Percentiles rank a stretch among this genome's conserved stretches.
These are phyloP conservation scores for Jacana jacana DNA, from an alignment of 2,113 vertebrate species.

Conservation along the genomic window DNA sequence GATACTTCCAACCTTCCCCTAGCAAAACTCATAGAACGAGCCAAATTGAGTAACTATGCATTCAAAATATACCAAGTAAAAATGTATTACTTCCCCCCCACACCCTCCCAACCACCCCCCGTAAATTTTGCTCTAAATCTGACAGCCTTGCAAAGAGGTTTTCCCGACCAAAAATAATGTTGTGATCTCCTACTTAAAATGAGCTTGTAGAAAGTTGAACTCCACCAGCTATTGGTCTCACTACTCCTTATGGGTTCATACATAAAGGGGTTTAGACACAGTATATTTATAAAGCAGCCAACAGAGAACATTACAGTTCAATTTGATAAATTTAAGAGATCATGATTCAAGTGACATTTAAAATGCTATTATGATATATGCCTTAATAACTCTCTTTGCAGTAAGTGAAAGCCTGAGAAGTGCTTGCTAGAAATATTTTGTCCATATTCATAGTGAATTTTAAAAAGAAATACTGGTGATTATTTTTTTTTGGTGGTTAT, in stretches of 20 bases:
- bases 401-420: neutral
- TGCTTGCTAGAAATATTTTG: neutral
- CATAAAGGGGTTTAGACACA: neutral
- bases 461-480: neutral
- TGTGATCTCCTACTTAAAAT: neutral
- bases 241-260: neutral
- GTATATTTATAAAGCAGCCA: neutral
- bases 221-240: neutral
- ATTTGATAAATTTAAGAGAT: neutral
- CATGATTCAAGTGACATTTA: neutral
- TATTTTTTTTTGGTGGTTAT: no score
- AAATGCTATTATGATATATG: no score
- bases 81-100: no score
- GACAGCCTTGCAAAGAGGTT: neutral
- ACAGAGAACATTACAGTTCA: neutral
- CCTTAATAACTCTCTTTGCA: no score
- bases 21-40: neutral
- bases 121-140: neutral
- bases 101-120: no score
- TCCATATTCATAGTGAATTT: neutral
- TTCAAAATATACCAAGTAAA: no score
- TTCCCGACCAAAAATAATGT: neutral
- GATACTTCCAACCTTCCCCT: neutral
- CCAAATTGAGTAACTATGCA: no score
- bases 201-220: neutral